Base-by-base conservation (phyloP, 2,888 invertebrate species). In the Drosophila stalkeri region DNA sequence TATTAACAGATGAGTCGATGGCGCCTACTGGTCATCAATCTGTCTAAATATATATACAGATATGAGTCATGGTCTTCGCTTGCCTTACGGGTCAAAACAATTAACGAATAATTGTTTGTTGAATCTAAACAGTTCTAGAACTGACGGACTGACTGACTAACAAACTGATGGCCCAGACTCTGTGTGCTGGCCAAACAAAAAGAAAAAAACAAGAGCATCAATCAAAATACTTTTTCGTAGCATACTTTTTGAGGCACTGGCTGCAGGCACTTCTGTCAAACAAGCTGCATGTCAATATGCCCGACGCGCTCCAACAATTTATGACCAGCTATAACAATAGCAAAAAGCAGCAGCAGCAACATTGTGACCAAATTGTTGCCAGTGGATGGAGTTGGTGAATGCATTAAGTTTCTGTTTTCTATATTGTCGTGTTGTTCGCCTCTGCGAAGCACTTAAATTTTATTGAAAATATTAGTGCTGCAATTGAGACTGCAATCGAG, bases 141-240 rank as follows among this genome's bases (percentile, higher is more conserved):
- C 35, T 9, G 20, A 8, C 55, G 8, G 4, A 41, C 8, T 16
- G 16, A 2, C 39, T 39, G 39, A 39, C 39, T 39, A 16, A 39
- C 20, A 7, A 23, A 20, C 14, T 1, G 23, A 46, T 27, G 9
- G 47, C 11, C 8, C 7, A 16, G 16, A 56, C 33, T 18, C 3
- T 37, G 14, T 20, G 16, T 37, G 27, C 33, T 9, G 33, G 9
- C 12, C 47, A 27, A 27, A 27, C 27, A 27, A 33, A 27, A 27
- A 27, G 4, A 27, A 33, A 51, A 39, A 84, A 85, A 85, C 88
- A 90, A 67, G 69, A 77, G 80, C 89, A 90, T 85, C 89, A 86
- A 85, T 90, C 85, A 85, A 80, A 77, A 55, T 27, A 62, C 14
- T 69, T 63, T 88, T 69, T 60, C 56, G 52, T 59, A 60, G 71